phyloP scores from a whole-genome alignment of 2,797 vertebrate species.

The Molossus molossus region DNA sequence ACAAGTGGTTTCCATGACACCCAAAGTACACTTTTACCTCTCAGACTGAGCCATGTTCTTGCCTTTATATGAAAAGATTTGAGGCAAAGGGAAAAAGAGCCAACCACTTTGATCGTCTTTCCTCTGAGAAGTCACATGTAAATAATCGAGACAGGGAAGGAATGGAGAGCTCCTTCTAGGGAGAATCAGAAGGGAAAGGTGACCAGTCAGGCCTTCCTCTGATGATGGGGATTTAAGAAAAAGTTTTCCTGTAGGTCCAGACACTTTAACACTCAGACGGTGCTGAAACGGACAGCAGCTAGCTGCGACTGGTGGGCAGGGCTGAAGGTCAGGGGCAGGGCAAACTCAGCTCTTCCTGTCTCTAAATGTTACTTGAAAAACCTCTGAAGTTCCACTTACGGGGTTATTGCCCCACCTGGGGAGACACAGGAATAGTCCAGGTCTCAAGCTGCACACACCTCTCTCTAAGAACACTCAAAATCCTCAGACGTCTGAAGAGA shows the following conservation, averaged over 20 bases:
- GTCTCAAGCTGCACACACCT: not conserved
- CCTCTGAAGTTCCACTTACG: slow-evolving; percentile 15
- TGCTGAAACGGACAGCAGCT: slow-evolving; percentile 45
- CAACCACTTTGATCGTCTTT: not conserved
- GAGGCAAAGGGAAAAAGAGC: not conserved
- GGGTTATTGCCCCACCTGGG: not conserved
- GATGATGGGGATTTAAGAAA: not conserved
- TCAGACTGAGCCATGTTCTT: not conserved
- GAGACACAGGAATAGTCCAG: not conserved
- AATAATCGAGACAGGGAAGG: not conserved
- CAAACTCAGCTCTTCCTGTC: not conserved
- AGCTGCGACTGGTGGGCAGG: not conserved
- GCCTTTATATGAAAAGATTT: slow-evolving; percentile 28
- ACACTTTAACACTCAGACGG: not conserved
- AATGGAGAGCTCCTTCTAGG: not conserved
- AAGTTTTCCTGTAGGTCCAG: not conserved
- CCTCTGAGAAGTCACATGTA: not conserved
- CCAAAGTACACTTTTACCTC: not conserved
- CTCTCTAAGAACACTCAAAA: not conserved
- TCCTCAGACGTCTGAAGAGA: not conserved
- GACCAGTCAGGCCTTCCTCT: not conserved
- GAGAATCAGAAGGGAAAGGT: not conserved
- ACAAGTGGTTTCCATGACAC: not conserved
- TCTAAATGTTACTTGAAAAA: not conserved
- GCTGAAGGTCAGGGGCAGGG: not conserved